These are phyloP conservation scores for Mechanitis mazaeus DNA, from an alignment of 2,888 invertebrate genomes.

Conservation along the genomic window DNA sequence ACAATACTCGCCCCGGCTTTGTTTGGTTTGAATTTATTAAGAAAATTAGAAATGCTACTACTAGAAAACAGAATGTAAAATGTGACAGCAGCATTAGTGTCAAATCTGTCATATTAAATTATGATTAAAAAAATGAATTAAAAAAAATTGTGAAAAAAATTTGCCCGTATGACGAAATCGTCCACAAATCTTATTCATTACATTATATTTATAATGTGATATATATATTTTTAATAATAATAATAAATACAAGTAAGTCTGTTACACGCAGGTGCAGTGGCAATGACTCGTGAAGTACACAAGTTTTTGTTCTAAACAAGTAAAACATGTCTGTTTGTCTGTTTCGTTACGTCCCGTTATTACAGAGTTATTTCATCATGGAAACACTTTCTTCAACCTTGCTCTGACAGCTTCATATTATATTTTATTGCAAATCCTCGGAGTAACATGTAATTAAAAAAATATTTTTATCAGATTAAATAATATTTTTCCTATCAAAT, in stretches of 20 bases:
- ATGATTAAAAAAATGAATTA: too few species aligned
- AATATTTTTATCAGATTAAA: neutral
- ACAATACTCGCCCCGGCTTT: neutral
- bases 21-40: too few species aligned
- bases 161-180: too few species aligned
- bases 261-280: slow-evolving; percentile 14
- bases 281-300: slow-evolving; percentile 28
- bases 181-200: too few species aligned
- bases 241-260: slow-evolving; percentile 1
- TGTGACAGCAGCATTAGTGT: too few species aligned
- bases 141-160: too few species aligned
- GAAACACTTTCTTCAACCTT: slow-evolving; percentile 62
- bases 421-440: slow-evolving; percentile 7
- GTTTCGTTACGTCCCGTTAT: slow-evolving; percentile 27
- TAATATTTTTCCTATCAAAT: neutral
- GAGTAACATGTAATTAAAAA: neutral
- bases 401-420: slow-evolving; percentile 55
- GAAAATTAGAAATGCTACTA: too few species aligned
- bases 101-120: too few species aligned
- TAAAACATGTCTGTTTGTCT: slow-evolving; percentile 25
- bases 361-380: slow-evolving; percentile 40
- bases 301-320: slow-evolving; percentile 22
- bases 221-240: too few species aligned
- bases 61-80: too few species aligned
- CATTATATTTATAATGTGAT: too few species aligned